These are phyloP conservation scores for Microtus pennsylvanicus DNA, from an alignment of 2,113 vertebrate species.

Conservation along the genomic window DNA sequence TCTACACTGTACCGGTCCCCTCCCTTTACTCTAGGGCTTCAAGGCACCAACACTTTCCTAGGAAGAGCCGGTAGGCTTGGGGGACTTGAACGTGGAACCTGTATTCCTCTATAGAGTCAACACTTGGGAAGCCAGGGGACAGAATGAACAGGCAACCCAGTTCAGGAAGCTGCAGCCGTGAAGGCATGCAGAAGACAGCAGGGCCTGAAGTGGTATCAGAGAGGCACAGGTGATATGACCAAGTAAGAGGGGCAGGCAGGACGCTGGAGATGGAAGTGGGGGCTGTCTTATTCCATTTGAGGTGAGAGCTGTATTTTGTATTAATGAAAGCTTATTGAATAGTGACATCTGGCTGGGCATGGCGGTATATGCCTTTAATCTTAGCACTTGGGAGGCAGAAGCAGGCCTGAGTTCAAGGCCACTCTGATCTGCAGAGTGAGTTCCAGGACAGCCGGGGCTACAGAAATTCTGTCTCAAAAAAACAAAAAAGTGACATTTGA, in stretches of 20 bases:
- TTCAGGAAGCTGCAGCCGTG: background rate
- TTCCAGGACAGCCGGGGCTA: background rate
- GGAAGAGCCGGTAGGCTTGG: background rate
- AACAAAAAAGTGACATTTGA: background rate
- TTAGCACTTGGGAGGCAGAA: background rate
- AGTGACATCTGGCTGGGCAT: background rate
- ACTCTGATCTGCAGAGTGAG: background rate
- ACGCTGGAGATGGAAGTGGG: background rate
- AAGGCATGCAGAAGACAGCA: background rate
- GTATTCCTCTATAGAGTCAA: background rate
- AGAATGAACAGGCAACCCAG: background rate
- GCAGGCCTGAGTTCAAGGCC: background rate
- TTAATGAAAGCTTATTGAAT: background rate
- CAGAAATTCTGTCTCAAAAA: background rate
- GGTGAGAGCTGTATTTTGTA: background rate
- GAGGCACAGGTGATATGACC: background rate
- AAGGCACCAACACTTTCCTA: rapidly evolving
- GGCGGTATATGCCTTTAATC: background rate
- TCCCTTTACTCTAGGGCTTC: background rate
- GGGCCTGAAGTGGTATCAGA: background rate
- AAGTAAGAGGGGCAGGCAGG: background rate
- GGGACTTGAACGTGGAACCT: background rate
- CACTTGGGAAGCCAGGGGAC: background rate
- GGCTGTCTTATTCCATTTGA: background rate
- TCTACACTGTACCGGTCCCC: background rate